Percentiles rank a stretch among this genome's conserved stretches.
phyloP scores from a whole-genome alignment of 2,113 vertebrate species.

The Indicator maculatus region DNA sequence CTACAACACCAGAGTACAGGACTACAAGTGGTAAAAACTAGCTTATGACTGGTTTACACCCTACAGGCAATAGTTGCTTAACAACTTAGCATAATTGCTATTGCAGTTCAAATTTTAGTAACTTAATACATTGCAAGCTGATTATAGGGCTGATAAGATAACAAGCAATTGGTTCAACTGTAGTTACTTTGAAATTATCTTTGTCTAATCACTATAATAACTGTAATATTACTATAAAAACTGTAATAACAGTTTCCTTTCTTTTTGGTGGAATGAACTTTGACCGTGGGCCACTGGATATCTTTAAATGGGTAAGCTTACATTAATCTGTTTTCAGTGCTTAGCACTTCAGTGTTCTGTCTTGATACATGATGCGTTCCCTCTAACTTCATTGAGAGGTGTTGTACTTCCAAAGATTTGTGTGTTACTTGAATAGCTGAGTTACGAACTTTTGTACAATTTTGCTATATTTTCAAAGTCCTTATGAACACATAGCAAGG shows the following conservation, averaged over 20 bases:
- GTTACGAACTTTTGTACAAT: background rate
- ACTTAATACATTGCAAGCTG: background rate
- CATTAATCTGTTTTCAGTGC: background rate
- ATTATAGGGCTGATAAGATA: background rate
- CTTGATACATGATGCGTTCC: background rate
- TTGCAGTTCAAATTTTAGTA: background rate
- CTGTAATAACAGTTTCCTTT: slow-evolving; percentile 24
- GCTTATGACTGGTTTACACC: background rate
- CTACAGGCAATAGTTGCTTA: background rate
- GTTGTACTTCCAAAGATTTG: background rate
- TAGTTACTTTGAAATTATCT: background rate
- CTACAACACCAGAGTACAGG: slow-evolving; percentile 74
- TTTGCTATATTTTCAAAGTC: background rate
- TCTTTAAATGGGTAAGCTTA: background rate
- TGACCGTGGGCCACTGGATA: background rate
- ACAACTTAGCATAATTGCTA: background rate
- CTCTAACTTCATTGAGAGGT: background rate
- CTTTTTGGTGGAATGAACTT: slow-evolving; percentile 5
- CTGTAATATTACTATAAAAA: no score
- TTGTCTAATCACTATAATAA: background rate
- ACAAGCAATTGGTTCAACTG: background rate
- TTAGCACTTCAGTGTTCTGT: background rate
- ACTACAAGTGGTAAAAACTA: slow-evolving; percentile 81
- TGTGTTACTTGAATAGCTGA: background rate
- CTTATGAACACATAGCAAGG: background rate